phyloP scores from a whole-genome alignment of 2,113 vertebrate genomes.

The Dicaeum eximium region DNA sequence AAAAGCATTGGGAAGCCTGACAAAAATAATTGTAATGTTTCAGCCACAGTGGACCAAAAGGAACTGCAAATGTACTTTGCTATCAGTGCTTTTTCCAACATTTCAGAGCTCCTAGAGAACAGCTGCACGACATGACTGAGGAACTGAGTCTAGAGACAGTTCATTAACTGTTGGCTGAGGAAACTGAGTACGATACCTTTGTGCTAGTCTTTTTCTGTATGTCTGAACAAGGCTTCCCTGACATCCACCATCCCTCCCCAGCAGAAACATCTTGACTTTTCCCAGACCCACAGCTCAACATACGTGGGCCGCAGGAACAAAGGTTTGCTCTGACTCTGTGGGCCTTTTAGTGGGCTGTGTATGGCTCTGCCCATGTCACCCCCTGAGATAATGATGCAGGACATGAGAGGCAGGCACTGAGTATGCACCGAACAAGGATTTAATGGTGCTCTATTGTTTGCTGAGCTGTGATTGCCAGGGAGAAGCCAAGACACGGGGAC shows the following conservation, averaged over 20 bases:
- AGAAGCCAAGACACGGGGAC: not conserved
- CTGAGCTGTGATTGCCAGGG: not conserved
- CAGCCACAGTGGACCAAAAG: not conserved
- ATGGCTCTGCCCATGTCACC: not conserved
- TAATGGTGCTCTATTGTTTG: not conserved
- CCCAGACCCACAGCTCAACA: not conserved
- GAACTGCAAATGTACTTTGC: not conserved
- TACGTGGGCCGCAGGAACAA: not conserved
- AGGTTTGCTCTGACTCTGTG: not conserved
- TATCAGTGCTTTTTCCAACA: not conserved
- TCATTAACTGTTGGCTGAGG: constrained; percentile 17
- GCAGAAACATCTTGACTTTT: constrained; percentile 6
- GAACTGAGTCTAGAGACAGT: constrained; percentile 15
- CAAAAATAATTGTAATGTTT: not conserved
- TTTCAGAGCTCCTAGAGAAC: constrained; percentile 10
- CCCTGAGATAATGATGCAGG: constrained; percentile 1
- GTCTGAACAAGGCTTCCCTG: not conserved
- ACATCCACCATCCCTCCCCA: not conserved
- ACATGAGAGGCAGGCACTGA: not conserved
- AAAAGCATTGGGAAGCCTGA: not conserved
- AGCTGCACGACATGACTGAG: not conserved
- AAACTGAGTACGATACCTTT: not conserved
- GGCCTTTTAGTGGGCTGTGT: not conserved
- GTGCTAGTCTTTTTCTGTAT: not conserved
- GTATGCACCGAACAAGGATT: not conserved